Percentiles rank a stretch among this genome's conserved stretches.
phyloP scores from a whole-genome alignment of 2,113 vertebrate genomes.

The Ophthalmotilapia sp. region DNA sequence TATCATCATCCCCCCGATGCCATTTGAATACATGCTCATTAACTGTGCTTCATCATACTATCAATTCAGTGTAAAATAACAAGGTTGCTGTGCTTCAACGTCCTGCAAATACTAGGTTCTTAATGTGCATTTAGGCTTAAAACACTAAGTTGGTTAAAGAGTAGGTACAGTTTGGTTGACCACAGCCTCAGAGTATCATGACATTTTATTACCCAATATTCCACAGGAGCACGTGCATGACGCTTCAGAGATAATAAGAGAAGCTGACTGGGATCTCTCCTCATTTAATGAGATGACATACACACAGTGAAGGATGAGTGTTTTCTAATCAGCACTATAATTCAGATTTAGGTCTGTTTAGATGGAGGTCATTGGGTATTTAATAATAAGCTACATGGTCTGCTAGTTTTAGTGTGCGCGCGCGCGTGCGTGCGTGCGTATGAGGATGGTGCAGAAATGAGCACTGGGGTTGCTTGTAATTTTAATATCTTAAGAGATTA shows the following conservation, averaged over 20 bases:
- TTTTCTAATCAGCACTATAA: conserved; percentile 44
- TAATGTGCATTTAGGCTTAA: not conserved
- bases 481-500: not conserved
- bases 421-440: fast-evolving
- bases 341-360: conserved; percentile 33
- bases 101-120: not conserved
- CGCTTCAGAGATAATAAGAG: not conserved
- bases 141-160: not conserved
- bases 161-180: not conserved
- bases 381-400: conserved; percentile 37
- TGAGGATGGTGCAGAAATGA: not conserved
- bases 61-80: not conserved
- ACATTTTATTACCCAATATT: not conserved
- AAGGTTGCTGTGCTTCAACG: not conserved
- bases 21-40: not conserved
- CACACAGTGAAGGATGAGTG: conserved; percentile 31
- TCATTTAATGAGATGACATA: conserved; percentile 43
- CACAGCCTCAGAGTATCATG: not conserved
- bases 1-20: not conserved
- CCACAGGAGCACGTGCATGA: not conserved
- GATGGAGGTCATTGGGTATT: conserved; percentile 43
- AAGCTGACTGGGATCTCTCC: conserved; percentile 19
- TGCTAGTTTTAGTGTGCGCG: not conserved
- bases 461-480: not conserved
- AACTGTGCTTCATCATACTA: not conserved